Evolutionary conservation across 1,140 invertebrate species (phyloP), one percentile per base, ranked within the genome.

Genomic region (Meloidogyne exigua): DNA sequence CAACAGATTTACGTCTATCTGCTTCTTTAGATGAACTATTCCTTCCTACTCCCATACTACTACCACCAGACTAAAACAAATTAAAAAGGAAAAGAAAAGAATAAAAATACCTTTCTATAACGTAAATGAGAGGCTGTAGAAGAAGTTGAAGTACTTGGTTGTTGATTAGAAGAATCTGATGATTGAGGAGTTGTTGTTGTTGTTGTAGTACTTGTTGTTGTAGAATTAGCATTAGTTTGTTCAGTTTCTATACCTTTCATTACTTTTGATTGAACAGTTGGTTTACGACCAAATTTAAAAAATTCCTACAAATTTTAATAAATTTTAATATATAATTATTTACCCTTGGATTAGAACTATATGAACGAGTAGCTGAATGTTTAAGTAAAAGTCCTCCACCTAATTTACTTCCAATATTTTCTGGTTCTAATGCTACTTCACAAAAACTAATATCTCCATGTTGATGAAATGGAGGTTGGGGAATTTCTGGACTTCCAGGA

Each of bases 381-480:
- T 82, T 82, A 13, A 73, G 44, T 65, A 73, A 36, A 28, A 79
- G 76, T 9, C 74, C 67, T 62, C 80, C 82, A n/a, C 69, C 68
- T 12, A 57, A 57, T 57, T 57, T 57, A 57, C 13, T 57, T 57
- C 49, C 49, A 57, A 39, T 39, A 71, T 44, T 63, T 42, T 81
- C 81, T 42, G 49, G 57, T 32, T 85, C 84, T 21, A 77, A 68
- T 18, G 84, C 76, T 42, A 85, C 44, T 75, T 86, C 84, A 72
- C 78, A 85, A 72, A 85, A 85, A 36, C 80, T 81, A 25, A 86
- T 77, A 72, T 85, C 84, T 49, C 84, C 84, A 25, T 85, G 85
- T 62, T 85, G 84, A 79, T 87, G 84, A 80, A 87, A 85, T 26
- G 84, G 78, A 44, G 85, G 68, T 28, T 76, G 73, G 57, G 75